phyloP scores from a whole-genome alignment of 2,888 invertebrate species.

The Leptopilina drosophilae region DNA sequence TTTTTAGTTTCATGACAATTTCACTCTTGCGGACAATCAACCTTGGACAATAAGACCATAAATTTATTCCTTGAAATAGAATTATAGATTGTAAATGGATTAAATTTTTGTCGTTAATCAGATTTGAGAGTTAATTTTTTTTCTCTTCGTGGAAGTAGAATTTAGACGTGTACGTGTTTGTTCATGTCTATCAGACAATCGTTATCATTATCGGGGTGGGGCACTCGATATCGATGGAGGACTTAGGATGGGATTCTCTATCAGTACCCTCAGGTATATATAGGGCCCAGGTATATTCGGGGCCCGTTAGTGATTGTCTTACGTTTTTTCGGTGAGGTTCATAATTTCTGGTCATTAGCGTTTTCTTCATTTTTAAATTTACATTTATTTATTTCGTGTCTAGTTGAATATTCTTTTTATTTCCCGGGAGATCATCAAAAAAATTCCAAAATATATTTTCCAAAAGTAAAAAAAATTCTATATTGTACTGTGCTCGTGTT shows the following conservation, averaged over 20 bases:
- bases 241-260: constrained; percentile 72
- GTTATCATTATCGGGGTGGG: constrained; percentile 74
- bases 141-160: constrained; percentile 27
- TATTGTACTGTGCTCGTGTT: constrained; percentile 29
- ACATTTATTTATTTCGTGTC: neutral
- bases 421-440: neutral
- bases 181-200: constrained; percentile 52
- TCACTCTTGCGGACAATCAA: neutral
- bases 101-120: constrained; percentile 6
- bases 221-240: constrained; percentile 74
- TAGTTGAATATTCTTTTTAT: neutral
- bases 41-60: neutral
- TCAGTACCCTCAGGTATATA: constrained; percentile 70
- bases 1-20: too few species aligned
- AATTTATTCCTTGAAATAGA: neutral
- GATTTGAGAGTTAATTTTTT: neutral
- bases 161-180: constrained; percentile 41
- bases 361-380: constrained; percentile 53
- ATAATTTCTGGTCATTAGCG: neutral
- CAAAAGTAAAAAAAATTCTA: constrained; percentile 7
- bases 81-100: constrained; percentile 23
- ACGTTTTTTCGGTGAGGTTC: constrained; percentile 33
- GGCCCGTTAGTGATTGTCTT: constrained; percentile 67
- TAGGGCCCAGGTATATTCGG: constrained; percentile 70
- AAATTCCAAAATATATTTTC: neutral